Conservation (phyloP, 2,888 invertebrate species). For the Dryococelus australis region DNA sequence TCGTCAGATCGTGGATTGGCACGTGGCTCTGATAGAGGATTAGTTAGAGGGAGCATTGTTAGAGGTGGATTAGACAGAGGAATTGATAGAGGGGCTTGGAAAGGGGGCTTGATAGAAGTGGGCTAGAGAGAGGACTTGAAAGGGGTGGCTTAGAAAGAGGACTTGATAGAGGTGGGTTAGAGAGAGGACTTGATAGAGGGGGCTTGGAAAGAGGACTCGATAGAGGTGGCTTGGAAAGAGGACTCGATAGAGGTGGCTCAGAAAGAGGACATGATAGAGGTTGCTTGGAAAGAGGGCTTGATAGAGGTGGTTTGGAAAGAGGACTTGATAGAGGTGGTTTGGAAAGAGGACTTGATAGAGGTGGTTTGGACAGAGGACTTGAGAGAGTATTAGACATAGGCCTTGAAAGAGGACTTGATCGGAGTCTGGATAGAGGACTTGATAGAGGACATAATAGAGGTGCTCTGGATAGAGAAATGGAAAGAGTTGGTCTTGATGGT, state of each 20-base stretch:
- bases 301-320: slow-evolving; percentile 39
- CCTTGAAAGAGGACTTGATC: slow-evolving; percentile 34
- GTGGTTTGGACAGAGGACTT: slow-evolving; percentile 43
- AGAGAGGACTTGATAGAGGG: slow-evolving; percentile 42
- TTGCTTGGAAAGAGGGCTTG: slow-evolving; percentile 53
- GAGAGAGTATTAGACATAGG: slow-evolving; percentile 45
- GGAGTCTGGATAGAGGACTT: slow-evolving; percentile 34
- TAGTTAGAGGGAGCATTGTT: slow-evolving; percentile 33
- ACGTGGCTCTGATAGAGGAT: slow-evolving; percentile 34
- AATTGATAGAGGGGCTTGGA: slow-evolving; percentile 58
- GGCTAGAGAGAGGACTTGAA: slow-evolving; percentile 53
- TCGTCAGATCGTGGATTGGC: slow-evolving; percentile 36
- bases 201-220: slow-evolving; percentile 33
- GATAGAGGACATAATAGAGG: slow-evolving; percentile 38
- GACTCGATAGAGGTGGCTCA: slow-evolving; percentile 58
- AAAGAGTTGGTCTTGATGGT: slow-evolving; percentile 31
- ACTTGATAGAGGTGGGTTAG: slow-evolving; percentile 32
- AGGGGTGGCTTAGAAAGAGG: slow-evolving; percentile 35
- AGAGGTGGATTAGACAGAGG: slow-evolving; percentile 37
- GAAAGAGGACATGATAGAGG: slow-evolving; percentile 28
- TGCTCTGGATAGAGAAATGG: slow-evolving; percentile 57
- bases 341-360: slow-evolving; percentile 41
- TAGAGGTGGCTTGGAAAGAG: slow-evolving; percentile 34
- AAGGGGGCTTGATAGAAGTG: slow-evolving; percentile 31
- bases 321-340: slow-evolving; percentile 38